Base-by-base conservation (phyloP, 1,140 invertebrate genomes). In the Centruroides sculpturatus region DNA sequence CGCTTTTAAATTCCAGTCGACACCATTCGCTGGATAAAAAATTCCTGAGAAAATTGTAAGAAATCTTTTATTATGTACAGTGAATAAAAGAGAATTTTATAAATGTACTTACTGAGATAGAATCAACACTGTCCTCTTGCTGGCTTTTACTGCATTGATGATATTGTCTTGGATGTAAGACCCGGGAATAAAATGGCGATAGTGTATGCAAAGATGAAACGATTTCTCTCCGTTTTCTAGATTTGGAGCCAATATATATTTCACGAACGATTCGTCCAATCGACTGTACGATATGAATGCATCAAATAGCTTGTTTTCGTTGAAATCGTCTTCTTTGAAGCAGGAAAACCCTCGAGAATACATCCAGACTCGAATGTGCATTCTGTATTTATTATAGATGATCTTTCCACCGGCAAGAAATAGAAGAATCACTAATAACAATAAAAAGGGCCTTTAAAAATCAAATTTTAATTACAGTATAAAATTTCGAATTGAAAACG, bases 311-410 rank as follows among this genome's bases (percentile, higher is more conserved):
- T 87, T 88, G 56, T 87, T 81, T 62, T 82, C 80, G 66, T 88
- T 85, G 2, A 86, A 66, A 61, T 87, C 84, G 47, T 83, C 78
- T 56, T 69, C 64, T 3, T 81, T 81, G 7, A 86, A 78, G 34
- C 79, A 78, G 73, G 81, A 81, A 35, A 86, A 68, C 56, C 66
- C 84, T 84, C 5, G 93, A 86, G 74, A 89, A 92, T 46, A 83
- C 81, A 71, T 8, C 59, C 59, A 64, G 0, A 64, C 56, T 23
- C 92, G 87, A 73, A 95, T 90, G 72, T 92, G 87, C 36, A 87
- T 82, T 67, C 88, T 90, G 75, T 94, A 94, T 53, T 86, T 87
- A 50, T 94, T 83, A 72, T 92, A 94, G 10, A 89, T 89, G 11
- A 69, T 66, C 34, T 65, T 68, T 4, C 47, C 36, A 0, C 52